A percentile compares a stretch with the other conserved stretches of the same genome.
phyloP scores from a whole-genome alignment of 1,140 invertebrate species.

The Stratiolaelaps scimitus region DNA sequence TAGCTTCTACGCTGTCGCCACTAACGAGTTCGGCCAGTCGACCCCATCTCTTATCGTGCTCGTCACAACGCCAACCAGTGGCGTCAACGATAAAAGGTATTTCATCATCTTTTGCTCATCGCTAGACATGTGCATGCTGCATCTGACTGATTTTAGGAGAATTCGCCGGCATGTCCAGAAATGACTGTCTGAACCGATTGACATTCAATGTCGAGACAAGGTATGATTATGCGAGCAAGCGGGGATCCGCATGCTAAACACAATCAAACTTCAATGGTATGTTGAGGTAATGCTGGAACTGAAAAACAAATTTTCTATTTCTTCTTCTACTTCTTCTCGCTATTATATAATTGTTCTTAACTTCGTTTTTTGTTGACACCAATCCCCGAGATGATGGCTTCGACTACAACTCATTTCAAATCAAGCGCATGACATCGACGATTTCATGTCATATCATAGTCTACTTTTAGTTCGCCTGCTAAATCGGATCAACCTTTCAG shows the following conservation, averaged over 20 bases:
- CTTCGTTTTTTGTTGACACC: neutral
- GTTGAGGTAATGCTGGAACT: too few relatives aligned
- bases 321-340: too few relatives aligned
- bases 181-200: too few relatives aligned
- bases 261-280: too few relatives aligned
- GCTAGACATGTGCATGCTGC: neutral
- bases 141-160: neutral
- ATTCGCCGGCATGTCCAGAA: too few relatives aligned
- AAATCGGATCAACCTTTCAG: conserved; percentile 5
- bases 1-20: conserved; percentile 59
- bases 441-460: too few relatives aligned
- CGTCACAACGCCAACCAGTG: conserved; percentile 50
- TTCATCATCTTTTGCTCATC: neutral
- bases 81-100: conserved; percentile 28
- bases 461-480: too few relatives aligned
- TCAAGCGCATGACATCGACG: neutral
- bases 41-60: conserved; percentile 61
- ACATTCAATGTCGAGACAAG: too few relatives aligned
- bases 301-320: too few relatives aligned
- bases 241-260: too few relatives aligned
- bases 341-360: conserved; percentile 2
- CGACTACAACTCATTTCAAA: neutral
- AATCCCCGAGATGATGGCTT: too few relatives aligned
- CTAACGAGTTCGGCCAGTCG: conserved; percentile 58
- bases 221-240: too few relatives aligned